phyloP scores from a whole-genome alignment of 2,797 vertebrate species.

The Protonibea diacanthus region DNA sequence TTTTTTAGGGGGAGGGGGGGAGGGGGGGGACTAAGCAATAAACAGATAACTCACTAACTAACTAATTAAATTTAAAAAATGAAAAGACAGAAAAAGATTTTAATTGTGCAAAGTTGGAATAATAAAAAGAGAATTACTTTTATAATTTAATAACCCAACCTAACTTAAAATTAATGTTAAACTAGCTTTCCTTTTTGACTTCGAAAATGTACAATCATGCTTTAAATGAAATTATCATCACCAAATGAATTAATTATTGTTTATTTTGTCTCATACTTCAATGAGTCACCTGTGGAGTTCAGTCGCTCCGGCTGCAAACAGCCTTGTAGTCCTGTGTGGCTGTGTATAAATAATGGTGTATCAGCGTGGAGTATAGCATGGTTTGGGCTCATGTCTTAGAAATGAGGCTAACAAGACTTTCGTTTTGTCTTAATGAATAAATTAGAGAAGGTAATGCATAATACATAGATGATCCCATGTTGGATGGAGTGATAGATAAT shows the following conservation, averaged over 20 bases:
- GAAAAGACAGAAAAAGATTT: not conserved
- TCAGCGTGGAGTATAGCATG: conserved; percentile 46
- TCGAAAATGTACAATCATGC: not conserved
- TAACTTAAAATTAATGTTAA: not conserved
- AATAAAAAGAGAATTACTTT: not conserved
- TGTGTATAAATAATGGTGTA: conserved; percentile 61
- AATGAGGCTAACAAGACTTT: conserved; percentile 93
- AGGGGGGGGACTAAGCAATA: not conserved
- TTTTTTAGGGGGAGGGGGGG: too few species aligned
- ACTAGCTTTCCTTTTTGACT: not conserved
- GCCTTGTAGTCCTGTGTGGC: conserved; percentile 44
- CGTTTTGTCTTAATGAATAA: conserved; percentile 98
- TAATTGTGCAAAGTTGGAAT: not conserved
- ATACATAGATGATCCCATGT: conserved; percentile 93
- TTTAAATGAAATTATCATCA: conserved; percentile 15
- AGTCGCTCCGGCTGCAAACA: conserved; percentile 34
- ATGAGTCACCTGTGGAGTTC: conserved; percentile 21
- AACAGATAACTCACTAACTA: not conserved
- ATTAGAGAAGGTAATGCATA: conserved; percentile 94
- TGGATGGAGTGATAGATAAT: conserved; percentile 97
- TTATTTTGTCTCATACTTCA: conserved; percentile 17
- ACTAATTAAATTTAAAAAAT: not conserved
- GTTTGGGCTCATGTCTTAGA: conserved; percentile 82
- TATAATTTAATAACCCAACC: not conserved
- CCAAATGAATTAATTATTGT: conserved; percentile 9